These are phyloP conservation scores for Cyprinodon brontotheroides DNA, from an alignment of 2,113 vertebrate species.

Conservation along the genomic window DNA sequence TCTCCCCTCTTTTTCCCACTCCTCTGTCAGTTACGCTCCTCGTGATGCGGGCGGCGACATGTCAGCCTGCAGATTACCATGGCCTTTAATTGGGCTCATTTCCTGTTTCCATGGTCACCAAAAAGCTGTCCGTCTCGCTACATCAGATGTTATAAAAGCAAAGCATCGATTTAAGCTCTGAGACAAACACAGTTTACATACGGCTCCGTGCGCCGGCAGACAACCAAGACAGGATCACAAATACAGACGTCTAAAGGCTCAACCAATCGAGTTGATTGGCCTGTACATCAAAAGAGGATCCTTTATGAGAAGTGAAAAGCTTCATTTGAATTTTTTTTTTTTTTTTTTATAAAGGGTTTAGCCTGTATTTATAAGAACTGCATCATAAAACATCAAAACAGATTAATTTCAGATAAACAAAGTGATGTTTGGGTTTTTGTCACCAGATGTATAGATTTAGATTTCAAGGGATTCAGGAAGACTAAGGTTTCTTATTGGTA, in stretches of 20 bases:
- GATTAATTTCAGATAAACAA: not conserved
- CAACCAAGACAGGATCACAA: conserved; percentile 1
- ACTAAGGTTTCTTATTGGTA: not conserved
- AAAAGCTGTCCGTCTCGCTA: conserved; percentile 56
- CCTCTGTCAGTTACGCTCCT: conserved; percentile 27
- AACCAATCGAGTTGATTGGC: not conserved
- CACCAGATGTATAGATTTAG: not conserved
- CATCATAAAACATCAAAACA: not conserved
- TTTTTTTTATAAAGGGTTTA: not conserved
- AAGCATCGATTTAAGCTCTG: conserved; percentile 33
- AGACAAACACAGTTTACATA: conserved; percentile 14
- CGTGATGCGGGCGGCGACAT: conserved; percentile 35
- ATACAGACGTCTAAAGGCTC: not conserved
- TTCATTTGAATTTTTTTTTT: not conserved
- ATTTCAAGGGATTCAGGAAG: not conserved
- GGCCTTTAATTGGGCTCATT: conserved; percentile 53
- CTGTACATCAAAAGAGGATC: not conserved
- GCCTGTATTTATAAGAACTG: not conserved
- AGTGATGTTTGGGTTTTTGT: not conserved
- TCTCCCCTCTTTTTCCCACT: not conserved
- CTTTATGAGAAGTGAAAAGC: not conserved
- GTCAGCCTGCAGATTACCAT: conserved; percentile 44
- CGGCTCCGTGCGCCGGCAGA: not conserved
- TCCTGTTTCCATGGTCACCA: conserved; percentile 67
- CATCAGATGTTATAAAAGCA: conserved; percentile 50